Evolutionary conservation across 2,888 invertebrate genomes (phyloP), one percentile per base, ranked within the genome.

Genomic region (Neoascia interrupta): DNA sequence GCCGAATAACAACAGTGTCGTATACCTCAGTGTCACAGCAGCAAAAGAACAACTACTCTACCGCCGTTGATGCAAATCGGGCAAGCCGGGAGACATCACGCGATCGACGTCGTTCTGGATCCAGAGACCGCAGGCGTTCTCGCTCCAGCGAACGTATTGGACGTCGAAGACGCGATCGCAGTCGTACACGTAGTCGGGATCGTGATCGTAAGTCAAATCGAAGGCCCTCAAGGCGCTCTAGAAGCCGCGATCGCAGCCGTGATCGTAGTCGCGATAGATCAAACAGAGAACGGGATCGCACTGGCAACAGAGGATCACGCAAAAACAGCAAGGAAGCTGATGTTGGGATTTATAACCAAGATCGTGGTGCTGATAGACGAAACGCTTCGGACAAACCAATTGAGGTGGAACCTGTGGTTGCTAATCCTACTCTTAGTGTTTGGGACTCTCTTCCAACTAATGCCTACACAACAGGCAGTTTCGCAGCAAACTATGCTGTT

Each of bases 181-280:
- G 81, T 13, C 86, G 90, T 3, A 83, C 84, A 4, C 79, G 92
- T 13, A 89, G 90, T 4, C 90, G 91, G n/a, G 90, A 91, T 3
- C 92, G 85, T 82, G 91, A 84, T 41, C 81, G 83, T 21, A 82
- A 82, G 10, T 85, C 85, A 10, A 81, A 79, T 18, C 84, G 84
- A 60, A 82, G 86, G 28, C 85, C 85, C 19, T 80, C 79, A 5
- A 83, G 81, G 43, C 79, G 83, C 13, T 90, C 91, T 21, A 91
- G 87, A 82, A 85, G 82, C 49, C 79, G 75, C 6, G 84, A 84
- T 10, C 81, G 83, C 4, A 83, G 86, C 82, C 91, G 86, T 82
- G 92, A 90, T 39, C 90, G 92, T 5, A 81, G 86, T 82, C 91
- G 86, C 82, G 92, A 90, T 36, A 90, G 92, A 3, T 80, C 74